Evolutionary conservation across 2,113 vertebrate species (phyloP).

Genomic region (Brevimyrus niger): DNA sequence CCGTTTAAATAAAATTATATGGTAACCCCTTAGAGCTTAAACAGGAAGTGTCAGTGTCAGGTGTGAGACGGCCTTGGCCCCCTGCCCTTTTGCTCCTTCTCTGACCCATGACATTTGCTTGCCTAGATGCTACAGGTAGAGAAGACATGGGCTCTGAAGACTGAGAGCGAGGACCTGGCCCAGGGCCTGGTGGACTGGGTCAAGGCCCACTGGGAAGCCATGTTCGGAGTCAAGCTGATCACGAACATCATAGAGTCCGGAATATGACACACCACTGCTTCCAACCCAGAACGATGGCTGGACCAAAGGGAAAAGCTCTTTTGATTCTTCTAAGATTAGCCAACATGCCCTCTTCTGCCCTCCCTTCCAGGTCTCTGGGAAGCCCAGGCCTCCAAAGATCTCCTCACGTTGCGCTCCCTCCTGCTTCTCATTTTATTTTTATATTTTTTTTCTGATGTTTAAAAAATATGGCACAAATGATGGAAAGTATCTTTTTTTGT

Average conservation of each 20-base stretch:
- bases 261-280: neutral
- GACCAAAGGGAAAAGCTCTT: neutral
- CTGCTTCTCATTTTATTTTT: neutral
- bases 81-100: neutral
- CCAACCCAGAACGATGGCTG: neutral
- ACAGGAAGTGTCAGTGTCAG: neutral
- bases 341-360: neutral
- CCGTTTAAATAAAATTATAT: neutral
- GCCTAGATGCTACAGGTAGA: constrained; percentile 63
- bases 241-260: constrained; percentile 43
- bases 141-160: constrained; percentile 68
- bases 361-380: too few species aligned
- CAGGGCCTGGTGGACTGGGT: constrained; percentile 71
- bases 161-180: constrained; percentile 59
- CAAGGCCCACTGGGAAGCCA: constrained; percentile 72
- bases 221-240: constrained; percentile 73
- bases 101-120: neutral
- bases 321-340: neutral
- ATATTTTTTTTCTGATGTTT: neutral
- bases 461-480: neutral
- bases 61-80: neutral
- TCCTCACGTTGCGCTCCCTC: neutral
- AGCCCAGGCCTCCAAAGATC: neutral
- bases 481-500: neutral
- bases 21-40: neutral